Base-by-base conservation (phyloP, 2,113 vertebrate genomes). In the Hoplias malabaricus region DNA sequence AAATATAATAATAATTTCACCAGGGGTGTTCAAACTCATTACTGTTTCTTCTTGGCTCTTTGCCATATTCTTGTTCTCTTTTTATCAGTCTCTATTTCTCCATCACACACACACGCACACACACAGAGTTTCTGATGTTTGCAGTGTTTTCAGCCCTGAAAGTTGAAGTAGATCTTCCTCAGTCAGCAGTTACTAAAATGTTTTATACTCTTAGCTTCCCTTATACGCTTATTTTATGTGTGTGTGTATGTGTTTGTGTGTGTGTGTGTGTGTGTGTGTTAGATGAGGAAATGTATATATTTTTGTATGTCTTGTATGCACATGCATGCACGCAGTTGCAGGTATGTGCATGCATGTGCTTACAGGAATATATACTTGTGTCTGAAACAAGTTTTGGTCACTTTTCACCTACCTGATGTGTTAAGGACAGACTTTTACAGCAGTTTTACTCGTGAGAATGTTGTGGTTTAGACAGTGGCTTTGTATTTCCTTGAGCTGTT, bases 81-180 rank as follows among this genome's bases (percentile, higher is more conserved):
- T 29, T 1, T 42, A 5, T 38, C 31, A 11, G 1, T 43, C 23
- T 43, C 65, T 23, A 9, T 16, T n/a, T 36, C 29, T 2, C 29
- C 21, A 31, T 4, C 67, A 1, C 21, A 2, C 46, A 48, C 67
- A 72, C 69, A 57, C 56, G 40, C 59, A 48, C 42, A 34, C 19
- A 74, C 62, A 73, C 56, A 25, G 27, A 40, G 33, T 25, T 74
- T 53, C 19, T 72, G 53, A 68, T 34, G 42, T 62, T 68, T 61
- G 27, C 29, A 4, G 63, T 50, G 10, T 40, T 76, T 68, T 38
- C 9, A 53, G 66, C 69, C 29, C 70, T 34, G 46, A 74, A 72
- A 69, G 43, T 65, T 82, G 54, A 78, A 78, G 74, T 53, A 25
- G 53, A 43, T 65, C 65, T 56, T 82, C 63, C 36, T 69, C 75